Evolutionary conservation across 2,797 vertebrate species (phyloP), one percentile per base, ranked within the genome.

Genomic region (Coracias cyanogaster): DNA sequence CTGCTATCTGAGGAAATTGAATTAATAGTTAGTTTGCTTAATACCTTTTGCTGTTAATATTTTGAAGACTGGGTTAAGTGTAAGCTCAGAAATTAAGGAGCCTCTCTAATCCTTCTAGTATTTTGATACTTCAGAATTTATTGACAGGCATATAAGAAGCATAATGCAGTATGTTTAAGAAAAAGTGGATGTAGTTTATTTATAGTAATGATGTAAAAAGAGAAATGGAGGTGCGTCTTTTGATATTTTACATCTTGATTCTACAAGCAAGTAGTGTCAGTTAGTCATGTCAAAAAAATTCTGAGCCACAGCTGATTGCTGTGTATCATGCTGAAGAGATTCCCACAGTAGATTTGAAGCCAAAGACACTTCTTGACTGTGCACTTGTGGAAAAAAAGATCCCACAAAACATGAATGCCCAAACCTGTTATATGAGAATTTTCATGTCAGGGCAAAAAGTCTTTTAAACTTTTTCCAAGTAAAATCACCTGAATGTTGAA

Each of bases 121-220:
- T 95, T 96, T 96, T 92, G 71, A 65, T 92, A 87, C 57, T 96
- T 89, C 74, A 94, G n/a, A 93, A 51, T 92, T 33, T 97, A 82
- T 90, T 96, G 48, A 89, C 89, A 93, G 48, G 71, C 22, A 93
- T 65, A 54, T 67, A 25, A 89, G 69, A 74, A 91, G 24, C n/a
- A 65, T 66, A 79, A 82, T 33, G 51, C 3, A n/a, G 70, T 86
- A 66, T 54, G 61, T 46, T 86, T 73, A 21, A 4, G 17, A 10
- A 78, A 90, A 82, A 79, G 19, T 67, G 64, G 48, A n/a, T 82
- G 69, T 60, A 70, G 37, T 45, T 81, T 62, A 35, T 86, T 92
- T 84, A 22, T 69, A 45, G 15, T 61, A 8, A 24, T 54, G 0
- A 58, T 73, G 70, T 51, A 74, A 80, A 91, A 85, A 11, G 14